Conservation (phyloP, 1,140 invertebrate species). For the Melipona quadrifasciata region DNA sequence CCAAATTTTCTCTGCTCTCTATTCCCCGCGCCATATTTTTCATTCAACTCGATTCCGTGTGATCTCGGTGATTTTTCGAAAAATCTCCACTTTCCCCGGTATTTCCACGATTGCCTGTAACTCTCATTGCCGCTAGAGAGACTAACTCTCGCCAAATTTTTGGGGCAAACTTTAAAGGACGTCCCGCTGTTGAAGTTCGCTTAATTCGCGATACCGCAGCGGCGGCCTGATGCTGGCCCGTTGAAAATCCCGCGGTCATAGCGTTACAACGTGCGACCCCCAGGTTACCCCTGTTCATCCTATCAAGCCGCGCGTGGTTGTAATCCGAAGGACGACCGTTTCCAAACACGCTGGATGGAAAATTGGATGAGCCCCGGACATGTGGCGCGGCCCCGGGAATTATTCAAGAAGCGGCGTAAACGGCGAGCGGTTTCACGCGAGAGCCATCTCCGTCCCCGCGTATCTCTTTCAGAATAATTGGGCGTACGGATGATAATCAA, state of each 20-base stretch:
- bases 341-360: slow-evolving; percentile 36
- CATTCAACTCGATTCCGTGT: background rate
- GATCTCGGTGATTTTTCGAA: background rate
- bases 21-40: background rate
- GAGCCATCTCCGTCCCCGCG: background rate
- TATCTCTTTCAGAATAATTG: slow-evolving; percentile 41
- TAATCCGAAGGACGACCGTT: slow-evolving; percentile 39
- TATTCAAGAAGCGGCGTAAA: slow-evolving; percentile 37
- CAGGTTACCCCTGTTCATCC: slow-evolving; percentile 16
- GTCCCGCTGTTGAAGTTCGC: background rate
- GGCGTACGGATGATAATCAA: slow-evolving; percentile 38
- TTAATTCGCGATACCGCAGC: background rate
- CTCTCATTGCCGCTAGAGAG: background rate
- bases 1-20: background rate
- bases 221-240: background rate
- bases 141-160: background rate
- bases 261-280: background rate
- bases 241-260: background rate
- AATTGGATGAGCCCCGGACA: slow-evolving; percentile 45
- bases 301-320: slow-evolving; percentile 24
- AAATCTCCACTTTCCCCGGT: background rate
- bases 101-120: background rate
- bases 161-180: background rate
- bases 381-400: slow-evolving; percentile 14
- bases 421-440: slow-evolving; percentile 2